phyloP scores from a whole-genome alignment of 2,797 vertebrate species.

The Mareca penelope region DNA sequence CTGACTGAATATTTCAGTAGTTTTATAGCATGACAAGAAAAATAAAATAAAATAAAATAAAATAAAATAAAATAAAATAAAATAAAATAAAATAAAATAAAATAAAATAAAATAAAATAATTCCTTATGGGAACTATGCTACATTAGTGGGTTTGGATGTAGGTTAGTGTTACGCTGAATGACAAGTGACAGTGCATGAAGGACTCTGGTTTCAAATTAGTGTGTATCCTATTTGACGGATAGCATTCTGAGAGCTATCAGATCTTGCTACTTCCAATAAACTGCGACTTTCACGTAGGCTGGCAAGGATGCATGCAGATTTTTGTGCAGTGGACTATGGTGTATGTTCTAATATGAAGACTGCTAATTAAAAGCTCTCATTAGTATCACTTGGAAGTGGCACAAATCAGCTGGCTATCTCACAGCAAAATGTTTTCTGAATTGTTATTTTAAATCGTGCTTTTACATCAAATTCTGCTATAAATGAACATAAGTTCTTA shows the following conservation, averaged over 20 bases:
- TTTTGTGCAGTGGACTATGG: not conserved
- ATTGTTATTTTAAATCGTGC: not conserved
- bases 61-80: no score
- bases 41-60: not conserved
- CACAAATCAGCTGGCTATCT: not conserved
- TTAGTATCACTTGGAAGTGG: not conserved
- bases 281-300: not conserved
- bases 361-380: not conserved
- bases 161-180: not conserved
- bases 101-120: not conserved
- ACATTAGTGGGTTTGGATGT: not conserved
- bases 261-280: not conserved
- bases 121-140: not conserved
- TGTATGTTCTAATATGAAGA: not conserved
- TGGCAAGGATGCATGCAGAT: not conserved
- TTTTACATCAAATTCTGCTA: not conserved
- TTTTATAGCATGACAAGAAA: slow-evolving; percentile 5
- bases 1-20: slow-evolving; percentile 32
- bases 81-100: not conserved
- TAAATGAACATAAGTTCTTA: not conserved
- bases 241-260: not conserved
- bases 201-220: not conserved
- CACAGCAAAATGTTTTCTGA: not conserved
- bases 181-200: not conserved
- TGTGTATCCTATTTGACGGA: rapidly evolving